phyloP scores from a whole-genome alignment of 2,888 invertebrate genomes.

The Watsonalla cultraria region DNA sequence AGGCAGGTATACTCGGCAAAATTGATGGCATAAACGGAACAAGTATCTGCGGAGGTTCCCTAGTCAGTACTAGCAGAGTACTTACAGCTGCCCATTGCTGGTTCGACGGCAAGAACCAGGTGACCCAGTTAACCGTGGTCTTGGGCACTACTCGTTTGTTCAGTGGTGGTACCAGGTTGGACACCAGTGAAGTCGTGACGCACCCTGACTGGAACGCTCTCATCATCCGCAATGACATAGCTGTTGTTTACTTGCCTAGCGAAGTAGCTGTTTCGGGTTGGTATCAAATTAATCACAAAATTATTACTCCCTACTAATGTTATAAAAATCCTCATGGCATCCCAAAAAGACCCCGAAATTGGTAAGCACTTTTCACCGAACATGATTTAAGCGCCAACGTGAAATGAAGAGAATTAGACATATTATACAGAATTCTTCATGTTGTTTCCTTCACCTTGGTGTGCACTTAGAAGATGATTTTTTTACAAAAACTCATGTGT shows the following conservation, averaged over 20 bases:
- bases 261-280: constrained; percentile 25
- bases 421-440: neutral
- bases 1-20: constrained; percentile 35
- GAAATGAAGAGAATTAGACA: too few species aligned
- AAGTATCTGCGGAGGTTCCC: constrained; percentile 44
- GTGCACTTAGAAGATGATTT: neutral
- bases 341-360: too few species aligned
- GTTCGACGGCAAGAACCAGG: constrained; percentile 44
- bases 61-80: constrained; percentile 28
- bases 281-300: constrained; percentile 4
- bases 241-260: constrained; percentile 28
- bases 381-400: neutral
- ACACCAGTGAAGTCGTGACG: constrained; percentile 25
- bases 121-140: constrained; percentile 37
- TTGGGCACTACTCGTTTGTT: constrained; percentile 45
- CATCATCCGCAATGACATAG: constrained; percentile 46
- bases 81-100: constrained; percentile 49
- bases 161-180: constrained; percentile 40
- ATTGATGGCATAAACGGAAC: constrained; percentile 12
- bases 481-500: neutral
- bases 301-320: neutral
- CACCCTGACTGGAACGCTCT: constrained; percentile 35
- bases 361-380: too few species aligned
- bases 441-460: neutral
- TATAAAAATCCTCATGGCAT: neutral